Conservation (phyloP, 2,113 vertebrate genomes). For the Falco punctatus region DNA sequence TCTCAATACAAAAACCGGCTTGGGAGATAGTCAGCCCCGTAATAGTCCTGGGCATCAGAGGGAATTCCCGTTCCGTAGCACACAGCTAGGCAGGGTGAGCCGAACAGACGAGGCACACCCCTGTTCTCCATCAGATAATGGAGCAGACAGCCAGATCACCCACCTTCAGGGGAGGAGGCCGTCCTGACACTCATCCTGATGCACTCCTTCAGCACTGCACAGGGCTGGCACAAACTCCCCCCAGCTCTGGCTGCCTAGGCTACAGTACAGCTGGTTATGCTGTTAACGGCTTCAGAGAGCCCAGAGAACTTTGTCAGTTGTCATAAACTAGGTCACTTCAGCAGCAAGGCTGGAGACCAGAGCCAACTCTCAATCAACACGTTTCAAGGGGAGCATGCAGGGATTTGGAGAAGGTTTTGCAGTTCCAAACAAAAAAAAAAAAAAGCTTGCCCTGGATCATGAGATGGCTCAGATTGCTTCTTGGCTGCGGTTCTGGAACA, state of each 20-base stretch:
- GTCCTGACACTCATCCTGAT: neutral
- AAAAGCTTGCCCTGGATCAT: neutral
- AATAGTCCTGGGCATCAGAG: neutral
- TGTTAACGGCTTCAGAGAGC: neutral
- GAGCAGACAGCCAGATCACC: neutral
- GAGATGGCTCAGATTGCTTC: neutral
- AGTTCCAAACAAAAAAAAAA: neutral
- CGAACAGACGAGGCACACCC: neutral
- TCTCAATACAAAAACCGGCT: neutral
- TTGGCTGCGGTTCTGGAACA: neutral
- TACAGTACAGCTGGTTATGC: neutral
- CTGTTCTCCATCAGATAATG: neutral
- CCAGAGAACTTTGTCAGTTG: neutral
- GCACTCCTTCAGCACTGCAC: neutral
- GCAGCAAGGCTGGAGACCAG: neutral
- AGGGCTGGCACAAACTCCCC: neutral
- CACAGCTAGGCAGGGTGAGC: neutral
- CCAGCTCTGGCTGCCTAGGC: neutral
- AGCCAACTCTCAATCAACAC: neutral
- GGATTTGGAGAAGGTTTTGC: neutral
- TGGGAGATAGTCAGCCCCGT: neutral
- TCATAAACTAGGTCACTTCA: constrained; percentile 8
- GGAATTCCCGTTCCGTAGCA: neutral
- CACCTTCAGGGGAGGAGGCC: neutral
- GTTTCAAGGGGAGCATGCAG: neutral